These are phyloP conservation scores for Malurus splendens DNA, from an alignment of 2,797 vertebrate genomes.

Conservation along the genomic window DNA sequence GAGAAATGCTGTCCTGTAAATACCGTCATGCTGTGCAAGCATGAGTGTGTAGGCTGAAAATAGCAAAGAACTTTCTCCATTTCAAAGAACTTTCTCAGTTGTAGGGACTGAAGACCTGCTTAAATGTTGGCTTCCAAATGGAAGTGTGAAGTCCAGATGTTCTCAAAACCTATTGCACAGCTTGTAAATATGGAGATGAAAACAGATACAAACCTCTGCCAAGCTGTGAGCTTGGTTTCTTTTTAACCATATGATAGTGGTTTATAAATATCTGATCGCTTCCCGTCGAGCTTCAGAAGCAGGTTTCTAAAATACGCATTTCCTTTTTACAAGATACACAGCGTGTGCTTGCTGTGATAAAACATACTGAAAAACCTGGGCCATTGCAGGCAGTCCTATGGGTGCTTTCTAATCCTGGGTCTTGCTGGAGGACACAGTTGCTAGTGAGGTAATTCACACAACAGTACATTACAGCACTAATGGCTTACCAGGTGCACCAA, in stretches of 20 bases:
- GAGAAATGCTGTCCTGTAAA: background rate
- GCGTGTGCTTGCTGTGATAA: background rate
- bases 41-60: constrained; percentile 6
- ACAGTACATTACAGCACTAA: no score
- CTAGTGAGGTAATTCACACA: background rate
- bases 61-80: constrained; percentile 15
- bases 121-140: background rate
- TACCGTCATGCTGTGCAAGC: background rate
- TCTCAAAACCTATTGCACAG: background rate
- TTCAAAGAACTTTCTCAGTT: background rate
- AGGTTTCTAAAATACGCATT: background rate
- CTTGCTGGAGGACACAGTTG: background rate
- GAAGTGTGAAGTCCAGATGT: background rate
- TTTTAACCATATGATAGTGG: background rate
- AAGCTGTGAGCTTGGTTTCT: background rate
- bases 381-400: fast-evolving
- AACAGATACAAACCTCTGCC: fast-evolving
- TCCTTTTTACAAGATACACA: background rate
- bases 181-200: background rate
- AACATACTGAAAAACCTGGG: background rate
- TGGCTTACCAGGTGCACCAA: background rate
- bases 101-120: background rate
- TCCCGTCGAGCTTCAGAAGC: background rate
- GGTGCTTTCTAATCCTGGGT: background rate
- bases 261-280: constrained; percentile 8